Percentiles rank a stretch among this genome's conserved stretches.
These are phyloP conservation scores for Drosophila phalerata DNA, from an alignment of 2,888 invertebrate genomes.

Conservation along the genomic window DNA sequence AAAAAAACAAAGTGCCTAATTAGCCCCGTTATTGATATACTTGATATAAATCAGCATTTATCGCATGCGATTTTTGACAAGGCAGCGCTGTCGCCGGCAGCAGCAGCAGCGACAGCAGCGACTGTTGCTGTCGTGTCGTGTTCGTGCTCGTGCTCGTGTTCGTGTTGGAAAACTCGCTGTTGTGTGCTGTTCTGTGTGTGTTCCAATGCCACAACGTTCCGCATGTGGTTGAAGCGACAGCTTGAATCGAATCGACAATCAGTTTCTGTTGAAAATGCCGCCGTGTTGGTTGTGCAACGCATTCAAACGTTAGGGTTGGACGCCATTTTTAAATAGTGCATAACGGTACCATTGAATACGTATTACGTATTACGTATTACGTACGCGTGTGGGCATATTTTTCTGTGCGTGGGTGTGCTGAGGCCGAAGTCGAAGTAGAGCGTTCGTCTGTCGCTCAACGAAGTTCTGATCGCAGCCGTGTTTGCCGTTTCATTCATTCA, in stretches of 20 bases:
- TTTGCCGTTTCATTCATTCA: slow-evolving; percentile 45
- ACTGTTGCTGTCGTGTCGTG: slow-evolving; percentile 31
- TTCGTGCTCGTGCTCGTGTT: no score
- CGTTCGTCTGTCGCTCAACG: slow-evolving; percentile 44
- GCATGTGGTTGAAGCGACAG: slow-evolving; percentile 29
- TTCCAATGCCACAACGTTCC: slow-evolving; percentile 56
- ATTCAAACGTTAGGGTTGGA: slow-evolving; percentile 42
- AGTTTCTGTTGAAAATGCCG: slow-evolving; percentile 78
- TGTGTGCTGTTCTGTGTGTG: slow-evolving; percentile 22
- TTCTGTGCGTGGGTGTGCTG: slow-evolving; percentile 8
- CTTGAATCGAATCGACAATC: slow-evolving; percentile 39
- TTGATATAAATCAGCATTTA: neutral
- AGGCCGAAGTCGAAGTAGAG: slow-evolving; percentile 48
- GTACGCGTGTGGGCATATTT: slow-evolving; percentile 12
- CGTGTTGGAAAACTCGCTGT: slow-evolving; percentile 24
- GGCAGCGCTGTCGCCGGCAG: slow-evolving; percentile 36
- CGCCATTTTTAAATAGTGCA: slow-evolving; percentile 55
- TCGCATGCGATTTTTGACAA: slow-evolving; percentile 49
- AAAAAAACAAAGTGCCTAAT: slow-evolving; percentile 42
- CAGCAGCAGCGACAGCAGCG: neutral
- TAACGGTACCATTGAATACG: slow-evolving; percentile 64
- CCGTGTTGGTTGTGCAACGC: slow-evolving; percentile 72
- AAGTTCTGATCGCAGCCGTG: slow-evolving; percentile 60
- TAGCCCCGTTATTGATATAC: slow-evolving; percentile 56
- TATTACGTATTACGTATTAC: slow-evolving; percentile 15